Evolutionary conservation across 2,113 vertebrate species (phyloP).

Genomic region (Myiozetetes cayanensis): DNA sequence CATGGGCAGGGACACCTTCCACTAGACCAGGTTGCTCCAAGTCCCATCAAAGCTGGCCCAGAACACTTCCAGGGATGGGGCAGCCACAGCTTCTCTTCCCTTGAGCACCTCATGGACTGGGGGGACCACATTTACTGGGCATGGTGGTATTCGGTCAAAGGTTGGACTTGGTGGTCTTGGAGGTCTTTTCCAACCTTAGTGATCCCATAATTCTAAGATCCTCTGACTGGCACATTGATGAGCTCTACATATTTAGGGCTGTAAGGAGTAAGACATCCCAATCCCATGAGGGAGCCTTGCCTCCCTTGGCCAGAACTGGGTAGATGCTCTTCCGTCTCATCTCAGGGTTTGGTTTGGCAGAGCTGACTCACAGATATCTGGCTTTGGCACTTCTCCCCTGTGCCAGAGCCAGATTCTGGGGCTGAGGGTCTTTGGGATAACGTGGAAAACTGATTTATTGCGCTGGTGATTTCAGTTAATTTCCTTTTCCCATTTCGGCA

Average conservation of each 20-base stretch:
- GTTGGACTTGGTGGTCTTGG: neutral
- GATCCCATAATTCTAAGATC: neutral
- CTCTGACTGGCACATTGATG: neutral
- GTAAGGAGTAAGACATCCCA: neutral
- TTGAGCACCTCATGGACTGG: neutral
- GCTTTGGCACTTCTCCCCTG: neutral
- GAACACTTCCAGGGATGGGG: neutral
- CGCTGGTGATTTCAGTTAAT: neutral
- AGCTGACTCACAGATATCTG: neutral
- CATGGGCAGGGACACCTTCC: neutral
- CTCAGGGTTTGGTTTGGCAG: neutral
- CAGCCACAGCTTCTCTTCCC: neutral
- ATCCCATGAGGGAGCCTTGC: no score
- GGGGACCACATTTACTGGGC: neutral
- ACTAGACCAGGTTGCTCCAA: fast-evolving
- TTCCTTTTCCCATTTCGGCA: neutral
- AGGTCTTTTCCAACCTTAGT: neutral
- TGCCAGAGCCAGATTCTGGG: neutral
- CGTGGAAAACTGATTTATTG: neutral
- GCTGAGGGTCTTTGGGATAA: neutral
- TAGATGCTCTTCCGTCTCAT: fast-evolving
- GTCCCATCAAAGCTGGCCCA: fast-evolving
- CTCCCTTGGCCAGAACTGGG: neutral
- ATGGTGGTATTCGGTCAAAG: neutral
- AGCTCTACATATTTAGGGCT: neutral